These are phyloP conservation scores for Agrochola macilenta DNA, from an alignment of 2,888 invertebrate species.

Conservation along the genomic window DNA sequence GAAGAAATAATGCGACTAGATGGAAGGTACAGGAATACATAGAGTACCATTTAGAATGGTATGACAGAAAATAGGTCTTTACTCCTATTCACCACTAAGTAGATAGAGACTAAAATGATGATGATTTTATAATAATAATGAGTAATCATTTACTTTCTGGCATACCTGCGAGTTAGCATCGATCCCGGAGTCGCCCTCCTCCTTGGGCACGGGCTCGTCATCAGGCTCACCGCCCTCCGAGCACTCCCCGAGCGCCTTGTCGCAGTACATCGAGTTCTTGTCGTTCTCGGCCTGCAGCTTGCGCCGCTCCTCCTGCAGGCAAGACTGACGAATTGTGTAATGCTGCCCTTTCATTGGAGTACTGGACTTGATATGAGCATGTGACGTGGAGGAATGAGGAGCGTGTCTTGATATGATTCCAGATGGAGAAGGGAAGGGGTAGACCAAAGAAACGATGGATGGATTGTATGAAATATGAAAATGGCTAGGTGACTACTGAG, in stretches of 20 bases:
- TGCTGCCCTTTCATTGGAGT: slow-evolving; percentile 16
- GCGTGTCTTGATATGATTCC: neutral
- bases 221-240: slow-evolving; percentile 90
- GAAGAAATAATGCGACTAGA: neutral
- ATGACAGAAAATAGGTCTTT: neutral
- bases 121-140: slow-evolving; percentile 3
- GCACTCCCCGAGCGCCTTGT: slow-evolving; percentile 92
- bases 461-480: neutral
- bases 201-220: slow-evolving; percentile 90
- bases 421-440: neutral
- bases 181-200: slow-evolving; percentile 97
- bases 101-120: neutral
- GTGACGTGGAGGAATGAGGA: neutral
- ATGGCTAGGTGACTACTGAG: neutral
- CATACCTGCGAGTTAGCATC: slow-evolving; percentile 95
- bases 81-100: neutral
- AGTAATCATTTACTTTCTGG: slow-evolving; percentile 3
- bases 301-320: slow-evolving; percentile 93
- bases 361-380: neutral
- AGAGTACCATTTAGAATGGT: neutral
- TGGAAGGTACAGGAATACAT: neutral
- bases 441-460: neutral
- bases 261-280: slow-evolving; percentile 92
- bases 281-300: slow-evolving; percentile 94
- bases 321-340: slow-evolving; percentile 29